Base-by-base conservation (phyloP, 2,113 vertebrate genomes). In the Suricata suricatta region DNA sequence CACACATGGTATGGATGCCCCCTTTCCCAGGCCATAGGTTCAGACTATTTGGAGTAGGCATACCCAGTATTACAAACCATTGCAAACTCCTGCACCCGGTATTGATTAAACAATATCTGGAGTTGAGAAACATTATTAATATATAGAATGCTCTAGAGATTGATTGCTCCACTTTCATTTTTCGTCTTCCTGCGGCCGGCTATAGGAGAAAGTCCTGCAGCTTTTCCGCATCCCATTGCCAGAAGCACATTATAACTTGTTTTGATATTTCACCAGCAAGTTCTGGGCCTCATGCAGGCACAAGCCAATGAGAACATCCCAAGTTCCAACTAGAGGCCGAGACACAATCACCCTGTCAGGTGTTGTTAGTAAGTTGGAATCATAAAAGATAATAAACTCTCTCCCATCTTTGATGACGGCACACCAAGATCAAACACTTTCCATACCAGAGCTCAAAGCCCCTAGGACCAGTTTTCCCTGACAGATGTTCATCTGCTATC, bases 391-490 rank as follows among this genome's bases (percentile, higher is more conserved):
- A 95, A 98, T 97, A 97, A 98, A 98, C 96, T 97, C 97, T 95
- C 83, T 97, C 86, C 97, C 94, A 95, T 94, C 93, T 97, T 97
- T 97, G 88, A 96, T 97, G 96, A 98, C 95, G 95, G 96, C 94
- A 97, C 95, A 98, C 77, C 0, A 19, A 98, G 98, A 99, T 98
- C 98, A 98, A 99, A 98, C 50, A 63, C 11, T 98, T 98, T 86
- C 97, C 50, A 93, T 98, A 95, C 93, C 95, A 97, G 95, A 95
- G 92, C 66, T 72, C 93, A 98, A 98, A 98, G 83, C 94, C 63
- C 57, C 71, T 85, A 97, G 0, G 35, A 97, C 96, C 89, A 97
- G 84, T 69, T 96, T 72, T 96, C 77, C 81, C 98, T 98, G 97
- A 96, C 96, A 98, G 97, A 98, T 96, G 96, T 97, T 98, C 71